Percentiles rank a stretch among this genome's conserved stretches.
Conservation (phyloP, 2,113 vertebrate genomes). For the Ammodytes marinus region DNA sequence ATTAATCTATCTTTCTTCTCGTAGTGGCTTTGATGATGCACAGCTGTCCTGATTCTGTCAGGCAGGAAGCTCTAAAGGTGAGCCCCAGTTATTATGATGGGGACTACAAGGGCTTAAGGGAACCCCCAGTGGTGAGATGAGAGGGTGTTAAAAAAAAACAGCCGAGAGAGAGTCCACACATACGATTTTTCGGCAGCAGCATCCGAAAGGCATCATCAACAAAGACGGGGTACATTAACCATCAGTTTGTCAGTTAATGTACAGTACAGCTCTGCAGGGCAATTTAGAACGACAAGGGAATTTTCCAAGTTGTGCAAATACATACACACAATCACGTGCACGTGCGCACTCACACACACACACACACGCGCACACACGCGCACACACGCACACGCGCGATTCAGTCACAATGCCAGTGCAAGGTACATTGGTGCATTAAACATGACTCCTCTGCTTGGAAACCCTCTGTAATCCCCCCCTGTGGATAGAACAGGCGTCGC, state of each 20-base stretch:
- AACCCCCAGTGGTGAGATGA: slow-evolving; percentile 25
- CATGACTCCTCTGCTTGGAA: slow-evolving; percentile 34
- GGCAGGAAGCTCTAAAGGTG: slow-evolving; percentile 59
- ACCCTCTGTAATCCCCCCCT: slow-evolving; percentile 48
- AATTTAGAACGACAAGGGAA: slow-evolving; percentile 28
- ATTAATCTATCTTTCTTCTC: slow-evolving; percentile 74
- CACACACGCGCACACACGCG: slow-evolving; percentile 3
- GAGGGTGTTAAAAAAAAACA: slow-evolving; percentile 46
- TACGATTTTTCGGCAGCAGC: slow-evolving; percentile 27
- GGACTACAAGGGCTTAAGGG: slow-evolving; percentile 43
- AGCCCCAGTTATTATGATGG: slow-evolving; percentile 34
- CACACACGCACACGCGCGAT: background rate
- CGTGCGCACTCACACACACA: background rate
- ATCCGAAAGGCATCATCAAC: slow-evolving; percentile 33
- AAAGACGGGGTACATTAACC: slow-evolving; percentile 45
- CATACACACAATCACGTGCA: slow-evolving; percentile 1
- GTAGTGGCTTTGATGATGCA: slow-evolving; percentile 61
- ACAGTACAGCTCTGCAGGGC: slow-evolving; percentile 32
- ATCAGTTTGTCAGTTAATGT: slow-evolving; percentile 65
- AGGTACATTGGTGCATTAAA: slow-evolving; percentile 44
- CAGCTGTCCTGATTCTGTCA: slow-evolving; percentile 81
- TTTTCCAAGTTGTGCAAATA: slow-evolving; percentile 16
- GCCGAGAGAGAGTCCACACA: slow-evolving; percentile 14
- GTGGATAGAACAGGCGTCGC: slow-evolving; percentile 41
- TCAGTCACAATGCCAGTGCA: slow-evolving; percentile 38